These are phyloP conservation scores for Galeopsomyia nigrocyanea DNA, from an alignment of 2,888 invertebrate species.

Conservation along the genomic window DNA sequence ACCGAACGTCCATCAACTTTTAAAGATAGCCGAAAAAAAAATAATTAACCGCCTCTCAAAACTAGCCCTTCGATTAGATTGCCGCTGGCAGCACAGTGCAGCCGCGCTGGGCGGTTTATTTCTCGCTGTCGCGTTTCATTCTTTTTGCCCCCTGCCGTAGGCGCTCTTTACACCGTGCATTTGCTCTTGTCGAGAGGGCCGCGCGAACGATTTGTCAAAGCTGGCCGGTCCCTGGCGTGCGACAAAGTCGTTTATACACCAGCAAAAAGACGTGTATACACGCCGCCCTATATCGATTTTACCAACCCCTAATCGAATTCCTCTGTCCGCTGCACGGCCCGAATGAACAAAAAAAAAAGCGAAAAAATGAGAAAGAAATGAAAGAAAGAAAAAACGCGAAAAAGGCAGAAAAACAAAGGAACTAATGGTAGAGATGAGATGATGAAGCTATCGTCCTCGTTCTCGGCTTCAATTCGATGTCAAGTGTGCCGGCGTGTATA, in stretches of 20 bases:
- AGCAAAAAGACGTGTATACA: slow-evolving; percentile 22
- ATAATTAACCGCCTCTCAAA: slow-evolving; percentile 42
- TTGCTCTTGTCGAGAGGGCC: slow-evolving; percentile 35
- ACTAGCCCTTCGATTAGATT: slow-evolving; percentile 26
- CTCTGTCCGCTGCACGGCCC: too few species aligned
- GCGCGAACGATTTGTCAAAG: slow-evolving; percentile 48
- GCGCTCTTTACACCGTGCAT: slow-evolving; percentile 18
- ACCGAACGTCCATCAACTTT: slow-evolving; percentile 7
- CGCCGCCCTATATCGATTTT: slow-evolving; percentile 29
- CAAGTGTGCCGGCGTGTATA: too few species aligned
- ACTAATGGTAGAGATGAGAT: too few species aligned
- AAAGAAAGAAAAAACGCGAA: too few species aligned
- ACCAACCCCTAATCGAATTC: too few species aligned
- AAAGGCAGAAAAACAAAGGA: too few species aligned
- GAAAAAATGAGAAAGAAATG: too few species aligned
- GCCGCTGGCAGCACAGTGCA: background rate
- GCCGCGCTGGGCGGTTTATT: background rate
- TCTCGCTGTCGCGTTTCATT: background rate
- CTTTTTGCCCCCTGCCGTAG: background rate
- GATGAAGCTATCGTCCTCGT: too few species aligned
- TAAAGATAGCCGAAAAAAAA: slow-evolving; percentile 28
- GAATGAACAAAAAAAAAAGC: too few species aligned
- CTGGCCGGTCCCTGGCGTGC: slow-evolving; percentile 37
- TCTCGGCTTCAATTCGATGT: too few species aligned
- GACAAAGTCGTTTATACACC: slow-evolving; percentile 45